Percentiles rank a stretch among this genome's conserved stretches.
Conservation (phyloP, 2,888 invertebrate species). For the Himalopsyche tibetana region DNA sequence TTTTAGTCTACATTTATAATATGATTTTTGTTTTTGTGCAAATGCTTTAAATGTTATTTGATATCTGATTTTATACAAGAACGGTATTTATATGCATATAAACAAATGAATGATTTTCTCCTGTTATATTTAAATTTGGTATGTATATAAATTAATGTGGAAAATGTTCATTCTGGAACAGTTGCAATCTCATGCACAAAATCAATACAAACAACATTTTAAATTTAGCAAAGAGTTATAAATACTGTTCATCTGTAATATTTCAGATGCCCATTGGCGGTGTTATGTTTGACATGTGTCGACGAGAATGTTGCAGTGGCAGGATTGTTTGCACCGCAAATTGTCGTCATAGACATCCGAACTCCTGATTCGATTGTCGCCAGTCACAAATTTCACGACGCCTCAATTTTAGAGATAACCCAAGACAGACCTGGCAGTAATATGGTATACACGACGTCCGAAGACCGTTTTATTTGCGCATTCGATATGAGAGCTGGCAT, state of each 20-base stretch:
- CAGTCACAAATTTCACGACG: conserved; percentile 75
- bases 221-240: no score
- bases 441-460: conserved; percentile 78
- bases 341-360: conserved; percentile 76
- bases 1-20: no score
- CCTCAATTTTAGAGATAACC: conserved; percentile 73
- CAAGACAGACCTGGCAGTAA: conserved; percentile 71
- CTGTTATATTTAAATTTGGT: no score
- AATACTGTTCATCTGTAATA: conserved; percentile 46
- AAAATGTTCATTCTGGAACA: no score
- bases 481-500: conserved; percentile 77
- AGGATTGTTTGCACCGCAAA: conserved; percentile 77
- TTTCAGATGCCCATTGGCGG: conserved; percentile 76
- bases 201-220: no score
- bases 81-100: no score
- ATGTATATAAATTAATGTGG: no score
- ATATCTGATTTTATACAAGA: no score
- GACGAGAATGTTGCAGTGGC: conserved; percentile 74
- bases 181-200: no score
- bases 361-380: conserved; percentile 71
- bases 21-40: no score
- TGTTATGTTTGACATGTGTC: conserved; percentile 75
- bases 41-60: background rate
- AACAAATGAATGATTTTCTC: no score
- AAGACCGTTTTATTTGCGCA: conserved; percentile 77